These are phyloP conservation scores for Steromphala cineraria DNA, from an alignment of 2,888 invertebrate species.

Conservation along the genomic window DNA sequence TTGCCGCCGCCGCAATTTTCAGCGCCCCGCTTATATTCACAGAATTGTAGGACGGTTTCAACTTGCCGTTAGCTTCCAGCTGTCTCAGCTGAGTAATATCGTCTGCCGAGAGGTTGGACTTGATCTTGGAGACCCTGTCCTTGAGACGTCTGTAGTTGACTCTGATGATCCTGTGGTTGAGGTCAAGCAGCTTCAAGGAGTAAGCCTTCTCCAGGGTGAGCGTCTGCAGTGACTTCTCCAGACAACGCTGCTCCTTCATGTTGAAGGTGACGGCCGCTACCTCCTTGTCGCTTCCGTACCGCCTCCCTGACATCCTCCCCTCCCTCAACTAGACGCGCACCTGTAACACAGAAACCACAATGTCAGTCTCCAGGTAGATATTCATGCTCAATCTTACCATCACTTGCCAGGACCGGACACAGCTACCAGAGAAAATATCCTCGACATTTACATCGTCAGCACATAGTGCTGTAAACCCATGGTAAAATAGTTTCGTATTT, in stretches of 20 bases:
- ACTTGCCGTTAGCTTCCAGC: slow-evolving; percentile 58
- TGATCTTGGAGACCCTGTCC: slow-evolving; percentile 63
- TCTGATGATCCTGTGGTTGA: slow-evolving; percentile 64
- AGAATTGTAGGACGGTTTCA: slow-evolving; percentile 46
- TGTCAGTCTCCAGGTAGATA: no score
- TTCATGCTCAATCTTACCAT: no score
- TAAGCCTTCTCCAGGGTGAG: slow-evolving; percentile 61
- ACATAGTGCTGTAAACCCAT: no score
- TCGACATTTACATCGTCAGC: no score
- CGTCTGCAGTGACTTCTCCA: slow-evolving; percentile 65
- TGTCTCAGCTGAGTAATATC: slow-evolving; percentile 59
- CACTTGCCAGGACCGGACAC: no score
- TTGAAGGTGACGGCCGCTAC: slow-evolving; percentile 63
- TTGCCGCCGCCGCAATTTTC: slow-evolving; percentile 64
- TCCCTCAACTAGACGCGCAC: neutral
- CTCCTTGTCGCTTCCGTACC: slow-evolving; percentile 46
- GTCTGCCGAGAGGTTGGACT: slow-evolving; percentile 58
- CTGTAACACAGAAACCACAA: neutral
- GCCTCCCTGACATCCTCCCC: neutral
- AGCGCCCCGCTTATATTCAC: slow-evolving; percentile 56
- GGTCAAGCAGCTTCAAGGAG: slow-evolving; percentile 63
- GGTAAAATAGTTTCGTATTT: no score
- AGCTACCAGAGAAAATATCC: no score
- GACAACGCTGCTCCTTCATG: slow-evolving; percentile 64
- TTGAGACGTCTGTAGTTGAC: slow-evolving; percentile 63